Base-by-base conservation (phyloP, 2,113 vertebrate species). In the Polypterus senegalus region DNA sequence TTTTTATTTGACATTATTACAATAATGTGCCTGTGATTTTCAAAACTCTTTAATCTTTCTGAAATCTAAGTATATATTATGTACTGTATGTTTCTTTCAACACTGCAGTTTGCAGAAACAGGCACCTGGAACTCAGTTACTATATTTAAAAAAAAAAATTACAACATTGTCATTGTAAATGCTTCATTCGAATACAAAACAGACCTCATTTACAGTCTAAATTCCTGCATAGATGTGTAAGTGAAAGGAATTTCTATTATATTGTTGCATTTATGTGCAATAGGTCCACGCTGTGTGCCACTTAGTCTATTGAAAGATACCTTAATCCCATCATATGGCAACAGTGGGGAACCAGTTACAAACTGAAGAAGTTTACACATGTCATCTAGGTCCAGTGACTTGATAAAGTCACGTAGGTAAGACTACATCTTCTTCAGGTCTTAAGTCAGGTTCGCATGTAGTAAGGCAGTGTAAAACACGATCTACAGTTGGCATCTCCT, bases 341-440 rank as follows among this genome's bases (percentile, higher is more conserved):
- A 6, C 7, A 6, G 9, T 6, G 54, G 54, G 6, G 54, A 55
- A 55, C 54, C 54, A 5, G 54, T 55, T 5, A 55, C 54, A 55
- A 55, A 55, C 54, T 55, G 54, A 5, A 7, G 5, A 55, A 55
- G 5, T 55, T 4, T 55, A 6, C 6, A 7, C 54, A 55, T 55
- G 6, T 55, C 54, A 7, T 55, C 54, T 6, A 5, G 54, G 5
- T 55, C 54, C 5, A 55, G 6, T 55, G 54, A 55, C 54, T 55
- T 55, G n/a, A 55, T 55, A 7, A 55, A 55, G 54, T 55, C 54
- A 55, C 54, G 54, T 55, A 55, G 5, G 5, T 55, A 55, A 51
- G 49, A 6, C 4, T 5, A 55, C 4, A 5, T 55, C 54, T 55
- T 55, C 54, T 6, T 10, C 54, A 55, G 54, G 54, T 55, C 54